A percentile compares a stretch with the other conserved stretches of the same genome.
phyloP scores from a whole-genome alignment of 2,113 vertebrate genomes.

The Eptatretus burgeri region DNA sequence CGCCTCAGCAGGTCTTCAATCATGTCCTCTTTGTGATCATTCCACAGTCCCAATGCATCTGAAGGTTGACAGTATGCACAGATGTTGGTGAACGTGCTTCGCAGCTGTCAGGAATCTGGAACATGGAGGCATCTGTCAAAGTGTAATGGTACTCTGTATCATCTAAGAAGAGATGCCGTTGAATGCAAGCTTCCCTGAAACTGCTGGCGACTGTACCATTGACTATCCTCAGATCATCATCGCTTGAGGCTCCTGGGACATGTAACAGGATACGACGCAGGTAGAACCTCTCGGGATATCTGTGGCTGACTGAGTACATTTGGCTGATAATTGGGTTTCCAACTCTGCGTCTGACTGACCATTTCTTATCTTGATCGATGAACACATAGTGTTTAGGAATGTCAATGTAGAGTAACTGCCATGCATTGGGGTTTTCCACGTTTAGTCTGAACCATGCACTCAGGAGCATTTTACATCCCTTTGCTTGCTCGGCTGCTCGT shows the following conservation, averaged over 20 bases:
- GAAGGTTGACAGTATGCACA: constrained; percentile 1
- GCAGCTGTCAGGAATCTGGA: constrained; percentile 2
- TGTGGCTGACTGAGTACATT: background rate
- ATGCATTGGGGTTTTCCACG: background rate
- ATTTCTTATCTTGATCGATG: background rate
- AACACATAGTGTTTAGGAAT: background rate
- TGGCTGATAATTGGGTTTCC: background rate
- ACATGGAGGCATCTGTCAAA: background rate
- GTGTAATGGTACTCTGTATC: no score
- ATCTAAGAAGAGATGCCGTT: background rate
- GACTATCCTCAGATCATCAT: background rate
- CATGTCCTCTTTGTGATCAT: background rate
- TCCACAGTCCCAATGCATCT: background rate
- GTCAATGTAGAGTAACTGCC: background rate
- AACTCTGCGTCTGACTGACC: background rate
- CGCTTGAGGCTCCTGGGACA: constrained; percentile 1
- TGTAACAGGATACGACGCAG: background rate
- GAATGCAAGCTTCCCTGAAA: constrained; percentile 3
- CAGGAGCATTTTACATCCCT: background rate
- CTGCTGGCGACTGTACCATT: background rate
- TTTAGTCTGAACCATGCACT: background rate
- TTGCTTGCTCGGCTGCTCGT: background rate
- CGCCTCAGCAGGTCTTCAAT: background rate
- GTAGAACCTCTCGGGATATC: background rate
- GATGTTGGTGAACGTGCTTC: background rate